A percentile compares a stretch with the other conserved stretches of the same genome.
These are phyloP conservation scores for Magallana ariakensis DNA, from an alignment of 1,140 invertebrate genomes.

Conservation along the genomic window DNA sequence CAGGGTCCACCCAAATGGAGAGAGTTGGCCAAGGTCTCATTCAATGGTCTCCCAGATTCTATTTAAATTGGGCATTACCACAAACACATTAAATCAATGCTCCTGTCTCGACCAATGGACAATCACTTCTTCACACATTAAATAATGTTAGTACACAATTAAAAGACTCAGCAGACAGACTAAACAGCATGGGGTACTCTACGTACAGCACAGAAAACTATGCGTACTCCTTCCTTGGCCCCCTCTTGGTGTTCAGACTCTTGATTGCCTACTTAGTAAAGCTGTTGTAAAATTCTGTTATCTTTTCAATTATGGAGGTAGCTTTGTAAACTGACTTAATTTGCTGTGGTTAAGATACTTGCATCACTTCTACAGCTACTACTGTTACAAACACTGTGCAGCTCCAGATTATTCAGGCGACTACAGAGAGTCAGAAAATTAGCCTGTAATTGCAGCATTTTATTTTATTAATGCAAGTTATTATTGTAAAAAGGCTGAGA, in stretches of 20 bases:
- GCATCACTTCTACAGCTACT: neutral
- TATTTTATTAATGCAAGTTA: too few relatives aligned
- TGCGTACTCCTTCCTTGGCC: neutral
- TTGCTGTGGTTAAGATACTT: slow-evolving; percentile 9
- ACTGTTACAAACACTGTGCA: neutral
- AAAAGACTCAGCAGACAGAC: too few relatives aligned
- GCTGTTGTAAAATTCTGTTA: slow-evolving; percentile 28
- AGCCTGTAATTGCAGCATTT: too few relatives aligned
- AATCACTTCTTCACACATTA: too few relatives aligned
- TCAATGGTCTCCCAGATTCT: neutral
- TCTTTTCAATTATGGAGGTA: slow-evolving; percentile 21
- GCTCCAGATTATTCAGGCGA: neutral
- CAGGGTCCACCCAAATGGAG: neutral
- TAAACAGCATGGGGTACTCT: too few relatives aligned
- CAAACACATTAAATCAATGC: too few relatives aligned
- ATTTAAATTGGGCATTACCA: neutral
- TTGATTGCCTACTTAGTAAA: slow-evolving; percentile 32
- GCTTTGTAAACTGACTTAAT: slow-evolving; percentile 23
- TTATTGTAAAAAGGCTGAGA: too few relatives aligned
- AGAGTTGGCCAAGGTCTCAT: neutral
- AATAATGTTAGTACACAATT: too few relatives aligned
- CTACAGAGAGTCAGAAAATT: neutral
- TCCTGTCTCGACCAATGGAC: too few relatives aligned
- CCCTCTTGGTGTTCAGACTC: neutral
- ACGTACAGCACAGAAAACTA: neutral